Conservation (phyloP, 2,113 vertebrate genomes). For the Spheniscus mendiculus region DNA sequence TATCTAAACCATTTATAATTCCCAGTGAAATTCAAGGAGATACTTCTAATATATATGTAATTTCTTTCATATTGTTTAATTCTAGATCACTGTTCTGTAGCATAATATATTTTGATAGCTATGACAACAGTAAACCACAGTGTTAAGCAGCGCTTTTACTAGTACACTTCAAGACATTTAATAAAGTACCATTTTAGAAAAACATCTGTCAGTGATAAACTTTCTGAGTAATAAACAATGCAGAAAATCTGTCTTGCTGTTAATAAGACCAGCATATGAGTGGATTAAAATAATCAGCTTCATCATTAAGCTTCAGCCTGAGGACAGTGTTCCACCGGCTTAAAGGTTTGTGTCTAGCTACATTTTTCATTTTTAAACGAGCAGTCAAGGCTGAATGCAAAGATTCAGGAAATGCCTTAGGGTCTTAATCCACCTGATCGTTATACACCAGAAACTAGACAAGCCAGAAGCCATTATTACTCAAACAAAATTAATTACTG, state of each 20-base stretch:
- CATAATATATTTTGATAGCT: background rate
- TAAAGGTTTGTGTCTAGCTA: background rate
- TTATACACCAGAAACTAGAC: background rate
- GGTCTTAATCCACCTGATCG: background rate
- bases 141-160: background rate
- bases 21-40: background rate
- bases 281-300: background rate
- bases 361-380: constrained; percentile 27
- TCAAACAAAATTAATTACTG: constrained; percentile 38
- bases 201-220: background rate
- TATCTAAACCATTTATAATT: background rate
- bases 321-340: background rate
- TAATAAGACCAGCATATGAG: background rate
- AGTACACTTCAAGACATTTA: background rate
- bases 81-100: background rate
- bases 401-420: background rate
- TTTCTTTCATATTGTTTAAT: background rate
- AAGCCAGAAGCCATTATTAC: background rate
- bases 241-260: background rate
- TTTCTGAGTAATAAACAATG: background rate
- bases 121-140: background rate
- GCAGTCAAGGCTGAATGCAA: constrained; percentile 2
- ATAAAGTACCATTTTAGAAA: background rate
- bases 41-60: background rate
- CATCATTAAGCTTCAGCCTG: background rate